Conservation (phyloP, 92 coral and sea anemone species). For the Micromussa lordhowensis region DNA sequence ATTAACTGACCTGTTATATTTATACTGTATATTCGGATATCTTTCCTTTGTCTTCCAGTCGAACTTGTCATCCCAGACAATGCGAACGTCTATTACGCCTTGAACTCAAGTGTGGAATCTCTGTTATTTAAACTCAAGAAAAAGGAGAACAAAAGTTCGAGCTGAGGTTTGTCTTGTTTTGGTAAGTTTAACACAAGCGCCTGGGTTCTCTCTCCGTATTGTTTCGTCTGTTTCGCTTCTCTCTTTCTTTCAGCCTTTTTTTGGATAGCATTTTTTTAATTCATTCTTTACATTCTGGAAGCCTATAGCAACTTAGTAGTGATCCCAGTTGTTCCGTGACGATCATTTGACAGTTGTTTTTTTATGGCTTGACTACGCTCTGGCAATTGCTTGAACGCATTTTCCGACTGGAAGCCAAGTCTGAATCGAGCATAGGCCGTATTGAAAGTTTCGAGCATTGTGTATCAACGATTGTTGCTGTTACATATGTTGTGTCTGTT, state of each 20-base stretch:
- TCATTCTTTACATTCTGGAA: too few species aligned
- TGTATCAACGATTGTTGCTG: neutral
- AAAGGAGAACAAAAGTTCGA: conserved; percentile 12
- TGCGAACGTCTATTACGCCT: conserved; percentile 92
- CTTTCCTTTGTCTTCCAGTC: conserved; percentile 54
- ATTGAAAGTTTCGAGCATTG: neutral
- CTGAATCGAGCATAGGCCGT: neutral
- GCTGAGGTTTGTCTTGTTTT: conserved; percentile 9
- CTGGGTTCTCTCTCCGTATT: too few species aligned
- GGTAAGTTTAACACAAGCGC: neutral
- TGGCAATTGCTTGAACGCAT: neutral
- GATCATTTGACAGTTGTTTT: too few species aligned
- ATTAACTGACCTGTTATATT: neutral
- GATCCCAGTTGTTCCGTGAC: too few species aligned
- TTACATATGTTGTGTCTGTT: neutral
- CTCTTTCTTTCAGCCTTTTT: too few species aligned
- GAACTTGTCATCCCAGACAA: conserved; percentile 85
- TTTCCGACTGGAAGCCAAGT: neutral
- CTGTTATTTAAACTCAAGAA: conserved; percentile 82
- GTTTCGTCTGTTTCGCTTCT: neutral
- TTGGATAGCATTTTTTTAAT: too few species aligned
- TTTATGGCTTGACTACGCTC: neutral
- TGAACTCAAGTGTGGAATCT: conserved; percentile 84
- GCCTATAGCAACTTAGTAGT: too few species aligned
- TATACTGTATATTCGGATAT: neutral